A percentile compares a stretch with the other conserved stretches of the same genome.
Evolutionary conservation across 92 coral and sea anemone genomes (phyloP).

Genomic region (Heliopora coerulea): DNA sequence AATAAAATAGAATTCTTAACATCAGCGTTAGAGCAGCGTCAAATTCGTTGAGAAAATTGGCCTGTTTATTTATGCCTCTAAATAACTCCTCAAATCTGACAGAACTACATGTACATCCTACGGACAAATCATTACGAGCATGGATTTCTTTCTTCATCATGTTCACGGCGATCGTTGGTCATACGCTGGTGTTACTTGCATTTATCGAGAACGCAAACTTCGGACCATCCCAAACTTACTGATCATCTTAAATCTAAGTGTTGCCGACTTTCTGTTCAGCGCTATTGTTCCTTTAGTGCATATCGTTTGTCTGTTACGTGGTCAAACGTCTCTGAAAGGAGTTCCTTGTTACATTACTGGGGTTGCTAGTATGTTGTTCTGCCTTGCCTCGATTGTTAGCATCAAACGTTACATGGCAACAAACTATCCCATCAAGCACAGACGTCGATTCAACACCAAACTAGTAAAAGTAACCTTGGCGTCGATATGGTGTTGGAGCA

Average conservation of each 20-base stretch:
- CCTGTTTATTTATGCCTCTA: too few relatives aligned
- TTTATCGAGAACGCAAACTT: constrained; percentile 7
- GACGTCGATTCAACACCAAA: not conserved
- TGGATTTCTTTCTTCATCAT: constrained; percentile 2
- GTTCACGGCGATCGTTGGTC: constrained; percentile 6
- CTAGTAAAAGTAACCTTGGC: not conserved
- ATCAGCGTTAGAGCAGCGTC: too few relatives aligned
- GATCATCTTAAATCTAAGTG: constrained; percentile 22
- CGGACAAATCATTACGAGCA: not conserved
- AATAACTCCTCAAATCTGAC: not conserved
- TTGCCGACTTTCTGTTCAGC: constrained; percentile 25
- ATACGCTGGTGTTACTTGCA: constrained; percentile 11
- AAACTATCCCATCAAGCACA: constrained; percentile 13
- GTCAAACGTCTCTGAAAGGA: not conserved
- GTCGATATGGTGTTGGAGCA: constrained; percentile 28
- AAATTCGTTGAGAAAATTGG: too few relatives aligned
- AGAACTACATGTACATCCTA: too few relatives aligned
- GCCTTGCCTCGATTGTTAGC: constrained; percentile 11
- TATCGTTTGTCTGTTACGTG: constrained; percentile 2
- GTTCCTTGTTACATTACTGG: constrained; percentile 18
- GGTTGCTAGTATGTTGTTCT: not conserved
- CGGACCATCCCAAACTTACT: constrained; percentile 20
- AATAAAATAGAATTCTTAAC: too few relatives aligned
- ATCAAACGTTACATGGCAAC: constrained; percentile 30
- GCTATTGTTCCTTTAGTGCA: constrained; percentile 14